Evolutionary conservation across 2,888 invertebrate species (phyloP).

Genomic region (Drosophila incognita): DNA sequence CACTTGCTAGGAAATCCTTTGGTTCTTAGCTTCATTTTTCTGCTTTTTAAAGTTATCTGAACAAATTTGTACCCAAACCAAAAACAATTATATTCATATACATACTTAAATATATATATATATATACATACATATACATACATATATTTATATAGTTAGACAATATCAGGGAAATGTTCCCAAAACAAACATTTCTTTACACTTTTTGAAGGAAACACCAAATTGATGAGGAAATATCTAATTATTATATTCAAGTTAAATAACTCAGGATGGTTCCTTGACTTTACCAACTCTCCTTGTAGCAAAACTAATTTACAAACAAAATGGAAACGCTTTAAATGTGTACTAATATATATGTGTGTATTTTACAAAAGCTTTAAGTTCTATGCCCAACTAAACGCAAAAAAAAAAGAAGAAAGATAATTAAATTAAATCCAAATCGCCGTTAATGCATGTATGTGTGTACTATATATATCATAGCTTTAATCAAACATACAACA

Average conservation of each 20-base stretch:
- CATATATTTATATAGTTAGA: constrained; percentile 77
- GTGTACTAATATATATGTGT: constrained; percentile 35
- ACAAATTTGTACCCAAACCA: constrained; percentile 3
- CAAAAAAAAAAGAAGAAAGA: too few species aligned
- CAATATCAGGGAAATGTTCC: constrained; percentile 81
- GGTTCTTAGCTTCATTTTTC: not conserved
- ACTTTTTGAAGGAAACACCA: constrained; percentile 69
- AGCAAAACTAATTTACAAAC: constrained; percentile 26
- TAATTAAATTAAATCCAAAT: constrained; percentile 4
- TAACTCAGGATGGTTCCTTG: constrained; percentile 55
- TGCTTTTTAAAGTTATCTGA: not conserved
- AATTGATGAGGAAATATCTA: constrained; percentile 40
- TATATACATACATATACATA: constrained; percentile 39
- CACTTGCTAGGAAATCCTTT: not conserved
- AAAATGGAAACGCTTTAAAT: constrained; percentile 56
- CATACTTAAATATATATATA: constrained; percentile 37
- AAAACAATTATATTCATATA: constrained; percentile 25
- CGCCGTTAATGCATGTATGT: constrained; percentile 20
- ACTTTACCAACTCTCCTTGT: constrained; percentile 23
- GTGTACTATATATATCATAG: constrained; percentile 36
- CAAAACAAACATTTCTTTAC: constrained; percentile 54
- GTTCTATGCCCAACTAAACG: constrained; percentile 19
- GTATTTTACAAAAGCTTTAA: constrained; percentile 38
- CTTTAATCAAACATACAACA: constrained; percentile 36
- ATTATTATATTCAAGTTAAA: constrained; percentile 33